A percentile compares a stretch with the other conserved stretches of the same genome.
These are phyloP conservation scores for Antechinus flavipes DNA, from an alignment of 2,113 vertebrate genomes.

Conservation along the genomic window DNA sequence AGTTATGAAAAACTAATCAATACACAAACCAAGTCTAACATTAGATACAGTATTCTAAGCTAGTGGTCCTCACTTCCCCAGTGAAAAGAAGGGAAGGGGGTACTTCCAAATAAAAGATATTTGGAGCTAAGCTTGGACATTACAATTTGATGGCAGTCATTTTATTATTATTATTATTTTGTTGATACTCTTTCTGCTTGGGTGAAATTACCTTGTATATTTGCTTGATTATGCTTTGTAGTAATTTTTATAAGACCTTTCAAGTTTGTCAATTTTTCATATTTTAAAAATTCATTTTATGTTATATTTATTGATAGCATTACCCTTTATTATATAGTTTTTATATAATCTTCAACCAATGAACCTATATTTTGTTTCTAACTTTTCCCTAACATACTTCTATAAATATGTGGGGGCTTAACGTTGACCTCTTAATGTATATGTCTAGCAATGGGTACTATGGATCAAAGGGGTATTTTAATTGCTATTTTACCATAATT, in stretches of 20 bases:
- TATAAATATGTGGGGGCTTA: neutral
- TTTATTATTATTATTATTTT: neutral
- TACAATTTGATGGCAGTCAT: neutral
- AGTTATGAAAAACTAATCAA: neutral
- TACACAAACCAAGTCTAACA: neutral
- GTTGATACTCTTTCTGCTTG: neutral
- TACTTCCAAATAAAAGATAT: neutral
- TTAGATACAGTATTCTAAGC: neutral
- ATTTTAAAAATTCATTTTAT: neutral
- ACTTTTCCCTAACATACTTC: neutral
- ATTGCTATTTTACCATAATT: neutral
- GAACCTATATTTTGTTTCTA: neutral
- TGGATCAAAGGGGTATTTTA: neutral
- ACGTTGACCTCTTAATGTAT: neutral
- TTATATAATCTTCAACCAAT: neutral
- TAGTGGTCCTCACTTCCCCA: neutral
- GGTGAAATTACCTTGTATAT: neutral
- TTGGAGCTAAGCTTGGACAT: neutral
- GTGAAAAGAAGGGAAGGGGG: neutral
- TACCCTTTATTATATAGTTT: neutral
- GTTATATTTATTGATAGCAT: neutral
- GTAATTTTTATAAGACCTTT: neutral
- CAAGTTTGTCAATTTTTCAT: neutral
- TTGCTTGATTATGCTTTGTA: neutral
- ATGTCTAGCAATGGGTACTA: neutral